Evolutionary conservation across 30 jellyfish, hydroid and myxozoan species (phyloP).

Genomic region (Cassiopea xamachana): DNA sequence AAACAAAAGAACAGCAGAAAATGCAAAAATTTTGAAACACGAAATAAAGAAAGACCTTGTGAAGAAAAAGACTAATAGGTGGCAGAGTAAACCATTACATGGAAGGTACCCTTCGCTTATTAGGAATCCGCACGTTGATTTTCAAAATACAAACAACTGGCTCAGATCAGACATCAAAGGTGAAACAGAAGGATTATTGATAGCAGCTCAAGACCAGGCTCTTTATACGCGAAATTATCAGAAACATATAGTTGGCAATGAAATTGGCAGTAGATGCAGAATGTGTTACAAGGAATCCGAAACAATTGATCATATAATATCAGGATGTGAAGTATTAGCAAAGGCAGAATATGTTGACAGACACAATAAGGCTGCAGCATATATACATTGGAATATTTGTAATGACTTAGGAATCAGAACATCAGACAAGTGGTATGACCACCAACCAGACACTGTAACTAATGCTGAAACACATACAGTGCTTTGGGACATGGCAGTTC

Average conservation of each 20-base stretch:
- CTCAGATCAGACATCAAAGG: neutral
- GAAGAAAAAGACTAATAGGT: neutral
- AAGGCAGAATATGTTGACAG: neutral
- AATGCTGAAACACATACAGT: neutral
- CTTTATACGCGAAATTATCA: neutral
- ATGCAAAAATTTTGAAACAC: neutral
- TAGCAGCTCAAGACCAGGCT: neutral
- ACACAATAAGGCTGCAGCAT: neutral
- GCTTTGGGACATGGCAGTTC: neutral
- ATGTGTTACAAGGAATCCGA: neutral
- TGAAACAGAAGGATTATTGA: neutral
- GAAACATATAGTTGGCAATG: neutral
- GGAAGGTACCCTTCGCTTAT: neutral
- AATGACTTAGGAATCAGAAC: neutral
- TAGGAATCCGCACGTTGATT: neutral
- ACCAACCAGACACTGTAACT: neutral
- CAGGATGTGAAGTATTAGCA: neutral
- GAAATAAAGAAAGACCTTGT: neutral
- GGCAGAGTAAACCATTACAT: neutral
- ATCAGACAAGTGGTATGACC: neutral
- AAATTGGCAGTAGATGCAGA: neutral
- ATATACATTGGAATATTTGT: neutral
- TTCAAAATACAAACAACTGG: neutral
- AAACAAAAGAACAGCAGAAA: too few relatives aligned
- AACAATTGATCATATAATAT: neutral